A percentile compares a stretch with the other conserved stretches of the same genome.
Evolutionary conservation across 2,113 vertebrate species (phyloP).

Genomic region (Gambusia holbrooki): DNA sequence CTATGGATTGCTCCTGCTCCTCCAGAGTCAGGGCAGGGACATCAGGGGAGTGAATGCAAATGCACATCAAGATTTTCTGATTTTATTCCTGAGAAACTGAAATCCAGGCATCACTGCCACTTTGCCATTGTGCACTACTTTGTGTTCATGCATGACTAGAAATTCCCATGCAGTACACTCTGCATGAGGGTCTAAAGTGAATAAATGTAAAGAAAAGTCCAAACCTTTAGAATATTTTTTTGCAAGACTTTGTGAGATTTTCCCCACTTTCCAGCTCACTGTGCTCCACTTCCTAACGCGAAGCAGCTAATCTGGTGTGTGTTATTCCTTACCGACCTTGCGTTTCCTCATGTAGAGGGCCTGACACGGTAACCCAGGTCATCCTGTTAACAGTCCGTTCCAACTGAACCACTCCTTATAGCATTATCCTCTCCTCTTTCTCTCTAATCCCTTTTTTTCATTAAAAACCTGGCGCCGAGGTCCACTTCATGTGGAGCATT

Average conservation of each 20-base stretch:
- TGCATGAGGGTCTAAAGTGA: background rate
- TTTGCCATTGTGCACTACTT: background rate
- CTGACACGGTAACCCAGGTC: slow-evolving; percentile 32
- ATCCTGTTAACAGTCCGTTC: slow-evolving; percentile 50
- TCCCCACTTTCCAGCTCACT: slow-evolving; percentile 12
- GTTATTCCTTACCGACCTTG: slow-evolving; percentile 63
- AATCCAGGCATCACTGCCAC: background rate
- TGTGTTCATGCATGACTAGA: background rate
- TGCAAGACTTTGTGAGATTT: slow-evolving; percentile 4
- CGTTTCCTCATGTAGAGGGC: slow-evolving; percentile 28
- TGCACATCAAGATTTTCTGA: no score
- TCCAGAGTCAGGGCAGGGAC: background rate
- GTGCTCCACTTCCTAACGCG: slow-evolving; percentile 19
- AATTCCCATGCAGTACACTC: background rate
- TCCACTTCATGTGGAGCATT: slow-evolving; percentile 11
- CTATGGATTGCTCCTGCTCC: background rate
- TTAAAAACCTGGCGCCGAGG: slow-evolving; percentile 43
- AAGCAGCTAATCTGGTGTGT: slow-evolving; percentile 58
- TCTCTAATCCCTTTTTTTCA: slow-evolving; percentile 71
- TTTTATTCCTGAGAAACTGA: no score
- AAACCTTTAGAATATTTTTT: no score
- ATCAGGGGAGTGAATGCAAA: background rate
- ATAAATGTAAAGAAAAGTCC: background rate
- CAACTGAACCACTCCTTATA: slow-evolving; percentile 22
- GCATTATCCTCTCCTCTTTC: slow-evolving; percentile 22